Evolutionary conservation across 2,797 vertebrate species (phyloP).

Genomic region (Knipowitschia caucasica): DNA sequence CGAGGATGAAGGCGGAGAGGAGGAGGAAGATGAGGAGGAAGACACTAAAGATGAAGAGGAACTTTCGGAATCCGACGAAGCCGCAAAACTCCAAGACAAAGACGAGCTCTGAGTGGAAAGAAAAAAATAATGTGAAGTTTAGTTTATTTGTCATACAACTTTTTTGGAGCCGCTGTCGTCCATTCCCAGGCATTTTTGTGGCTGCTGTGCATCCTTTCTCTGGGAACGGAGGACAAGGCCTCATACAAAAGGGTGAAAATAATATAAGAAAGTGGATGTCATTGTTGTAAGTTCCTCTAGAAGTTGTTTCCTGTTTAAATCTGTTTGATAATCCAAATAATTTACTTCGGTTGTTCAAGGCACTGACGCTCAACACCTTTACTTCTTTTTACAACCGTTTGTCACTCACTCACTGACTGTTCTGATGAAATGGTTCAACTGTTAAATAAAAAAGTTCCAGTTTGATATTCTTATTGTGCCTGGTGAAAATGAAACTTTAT

Average conservation of each 20-base stretch:
- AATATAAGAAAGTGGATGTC: conserved; percentile 39
- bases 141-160: conserved; percentile 17
- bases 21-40: conserved; percentile 35
- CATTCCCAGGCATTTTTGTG: conserved; percentile 63
- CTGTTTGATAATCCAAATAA: conserved; percentile 30
- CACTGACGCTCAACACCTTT: conserved; percentile 14
- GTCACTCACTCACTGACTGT: conserved; percentile 7
- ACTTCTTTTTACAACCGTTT: conserved; percentile 23
- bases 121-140: conserved; percentile 21
- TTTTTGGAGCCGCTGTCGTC: conserved; percentile 53
- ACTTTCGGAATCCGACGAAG: conserved; percentile 54
- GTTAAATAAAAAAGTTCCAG: conserved; percentile 7
- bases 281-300: conserved; percentile 37
- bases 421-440: conserved; percentile 6
- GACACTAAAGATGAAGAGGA: conserved; percentile 48
- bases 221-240: conserved; percentile 52
- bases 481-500: neutral
- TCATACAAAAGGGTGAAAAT: conserved; percentile 31
- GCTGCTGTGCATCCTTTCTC: conserved; percentile 76
- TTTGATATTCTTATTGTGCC: neutral
- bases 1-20: neutral
- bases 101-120: conserved; percentile 72
- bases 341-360: conserved; percentile 16
- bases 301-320: conserved; percentile 34
- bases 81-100: conserved; percentile 68